Base-by-base conservation (phyloP, 2,888 invertebrate species). In the Thysanoteuthis rhombus region DNA sequence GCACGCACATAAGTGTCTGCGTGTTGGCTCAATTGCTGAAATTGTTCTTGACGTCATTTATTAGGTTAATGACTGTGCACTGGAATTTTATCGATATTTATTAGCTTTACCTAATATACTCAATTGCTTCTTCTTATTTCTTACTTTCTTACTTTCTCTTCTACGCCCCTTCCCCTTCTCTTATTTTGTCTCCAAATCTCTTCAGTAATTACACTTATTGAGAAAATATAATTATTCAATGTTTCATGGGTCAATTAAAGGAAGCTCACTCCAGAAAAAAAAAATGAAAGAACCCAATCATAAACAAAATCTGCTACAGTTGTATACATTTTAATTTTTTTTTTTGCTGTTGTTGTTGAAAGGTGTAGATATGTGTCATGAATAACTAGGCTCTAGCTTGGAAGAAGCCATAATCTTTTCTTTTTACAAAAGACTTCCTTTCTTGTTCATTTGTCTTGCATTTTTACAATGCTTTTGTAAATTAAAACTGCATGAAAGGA, bases 1-100 rank as follows among this genome's bases (percentile, higher is more conserved):
- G 75, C 12, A n/a, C 16, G 75, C 12, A n/a, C 36, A n/a, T 75
- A 75, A 75, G 75, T 75, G 75, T 75, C 75, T 75, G 75, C n/a
- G 75, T 75, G 75, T 75, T 75, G 75, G 75, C n/a, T 75, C n/a
- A 75, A n/a, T 75, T 75, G 75, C 75, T 75, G 75, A 75, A 75
- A 75, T 36, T 75, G 36, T 75, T 75, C 16, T 75, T 75, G 75
- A 75, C 75, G 75, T 75, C 75, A 75, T 75, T 75, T 75, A 75
- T 75, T 75, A 36, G 75, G 75, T 75, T 75, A 75, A 75, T 75
- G n/a, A 75, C n/a, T 75, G 75, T n/a, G 75, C 75, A n/a, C 75
- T 75, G 75, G n/a, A 75, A 75, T 75, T 75, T 75, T 75, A 75
- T 75, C 75, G n/a, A 75, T 75, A 75, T 75, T 75, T 75, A 75